Evolutionary conservation across 2,797 vertebrate genomes (phyloP).

Genomic region (Peromyscus eremicus): DNA sequence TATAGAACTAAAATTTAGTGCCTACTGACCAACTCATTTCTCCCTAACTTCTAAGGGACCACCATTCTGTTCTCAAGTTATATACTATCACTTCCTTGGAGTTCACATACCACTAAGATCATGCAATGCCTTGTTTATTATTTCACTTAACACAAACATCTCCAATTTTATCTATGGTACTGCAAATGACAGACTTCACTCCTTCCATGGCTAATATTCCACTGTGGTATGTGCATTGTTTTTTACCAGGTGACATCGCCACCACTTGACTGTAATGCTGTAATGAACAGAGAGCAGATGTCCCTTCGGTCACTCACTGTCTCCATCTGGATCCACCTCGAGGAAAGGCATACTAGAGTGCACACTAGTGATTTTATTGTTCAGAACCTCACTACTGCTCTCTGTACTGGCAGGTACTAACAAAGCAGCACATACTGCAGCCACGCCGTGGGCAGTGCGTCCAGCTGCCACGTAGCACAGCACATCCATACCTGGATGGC

Average conservation of each 20-base stretch:
- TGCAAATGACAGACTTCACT: background rate
- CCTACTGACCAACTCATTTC: background rate
- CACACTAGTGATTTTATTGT: background rate
- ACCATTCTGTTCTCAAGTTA: background rate
- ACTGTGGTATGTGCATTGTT: too few relatives aligned
- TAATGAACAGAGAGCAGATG: background rate
- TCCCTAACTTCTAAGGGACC: background rate
- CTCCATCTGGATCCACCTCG: background rate
- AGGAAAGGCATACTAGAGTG: background rate
- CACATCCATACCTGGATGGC: conserved; percentile 94
- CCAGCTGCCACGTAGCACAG: background rate
- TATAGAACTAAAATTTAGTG: background rate
- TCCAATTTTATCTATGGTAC: background rate
- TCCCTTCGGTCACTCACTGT: background rate
- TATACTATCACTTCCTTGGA: background rate
- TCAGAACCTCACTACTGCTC: background rate
- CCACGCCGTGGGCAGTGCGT: background rate
- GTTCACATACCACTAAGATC: background rate
- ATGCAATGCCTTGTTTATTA: background rate
- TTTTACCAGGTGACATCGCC: background rate
- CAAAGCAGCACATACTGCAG: background rate
- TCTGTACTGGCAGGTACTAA: background rate
- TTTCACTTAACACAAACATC: background rate
- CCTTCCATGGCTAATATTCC: background rate
- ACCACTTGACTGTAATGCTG: background rate